Percentiles rank a stretch among this genome's conserved stretches.
phyloP scores from a whole-genome alignment of 2,113 vertebrate species.

The Suncus etruscus region DNA sequence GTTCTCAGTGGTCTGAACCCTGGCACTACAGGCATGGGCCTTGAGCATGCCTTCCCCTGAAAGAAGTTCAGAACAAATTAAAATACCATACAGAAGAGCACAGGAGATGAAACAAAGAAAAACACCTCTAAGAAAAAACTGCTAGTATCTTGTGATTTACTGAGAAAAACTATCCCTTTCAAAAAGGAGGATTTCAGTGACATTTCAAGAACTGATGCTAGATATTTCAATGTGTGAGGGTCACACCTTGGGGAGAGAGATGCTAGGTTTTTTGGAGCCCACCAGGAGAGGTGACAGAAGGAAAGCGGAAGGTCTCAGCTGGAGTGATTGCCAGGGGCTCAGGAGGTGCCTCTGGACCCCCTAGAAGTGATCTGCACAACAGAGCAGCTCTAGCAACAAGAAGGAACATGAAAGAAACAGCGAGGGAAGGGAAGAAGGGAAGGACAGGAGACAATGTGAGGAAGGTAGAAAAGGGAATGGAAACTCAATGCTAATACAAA shows the following conservation, averaged over 20 bases:
- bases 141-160: background rate
- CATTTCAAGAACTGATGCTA: background rate
- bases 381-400: slow-evolving; percentile 33
- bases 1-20: too few relatives aligned
- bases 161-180: background rate
- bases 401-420: background rate
- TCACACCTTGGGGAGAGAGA: background rate
- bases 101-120: background rate
- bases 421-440: background rate
- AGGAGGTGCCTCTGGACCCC: background rate
- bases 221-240: background rate
- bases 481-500: slow-evolving; percentile 62
- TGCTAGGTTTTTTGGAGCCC: background rate
- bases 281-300: background rate
- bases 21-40: too few relatives aligned
- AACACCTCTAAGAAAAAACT: background rate
- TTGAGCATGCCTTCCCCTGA: too few relatives aligned
- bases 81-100: background rate
- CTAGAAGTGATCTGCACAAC: background rate
- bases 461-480: background rate
- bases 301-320: background rate
- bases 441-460: background rate
- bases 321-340: background rate
- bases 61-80: background rate
- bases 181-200: background rate